Conservation (phyloP, 2,888 invertebrate genomes). For the Drosophila monieri region DNA sequence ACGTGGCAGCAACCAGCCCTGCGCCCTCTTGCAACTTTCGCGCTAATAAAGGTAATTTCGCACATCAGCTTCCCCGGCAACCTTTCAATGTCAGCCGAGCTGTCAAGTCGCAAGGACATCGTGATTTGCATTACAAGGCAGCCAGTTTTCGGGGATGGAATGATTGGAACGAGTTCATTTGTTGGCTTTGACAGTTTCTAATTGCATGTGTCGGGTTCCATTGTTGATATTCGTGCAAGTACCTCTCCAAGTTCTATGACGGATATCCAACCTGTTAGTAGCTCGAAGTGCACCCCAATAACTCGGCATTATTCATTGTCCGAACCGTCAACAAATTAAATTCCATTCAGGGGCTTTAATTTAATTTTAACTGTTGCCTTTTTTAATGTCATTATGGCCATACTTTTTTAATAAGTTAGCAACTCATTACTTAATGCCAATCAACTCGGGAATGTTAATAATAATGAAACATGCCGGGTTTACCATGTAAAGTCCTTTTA, state of each 20-base stretch:
- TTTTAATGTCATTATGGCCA: constrained; percentile 32
- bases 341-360: constrained; percentile 35
- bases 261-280: neutral
- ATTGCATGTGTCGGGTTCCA: constrained; percentile 49
- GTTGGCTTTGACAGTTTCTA: constrained; percentile 69
- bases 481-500: neutral
- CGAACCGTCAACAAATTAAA: constrained; percentile 48
- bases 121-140: constrained; percentile 57
- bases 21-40: neutral
- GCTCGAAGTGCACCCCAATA: neutral
- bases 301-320: constrained; percentile 29
- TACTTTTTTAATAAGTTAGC: constrained; percentile 57
- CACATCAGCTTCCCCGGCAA: constrained; percentile 44
- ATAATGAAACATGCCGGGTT: neutral
- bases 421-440: constrained; percentile 62
- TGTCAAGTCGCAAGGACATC: constrained; percentile 55
- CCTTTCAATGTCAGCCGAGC: constrained; percentile 67
- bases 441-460: constrained; percentile 30
- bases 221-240: neutral
- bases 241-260: neutral
- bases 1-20: constrained; percentile 52
- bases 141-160: neutral
- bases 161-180: constrained; percentile 31
- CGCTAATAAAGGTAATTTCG: constrained; percentile 76
- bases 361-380: constrained; percentile 14